Conservation (phyloP, 1,140 invertebrate species). For the Atopsyche davidsoni region DNA sequence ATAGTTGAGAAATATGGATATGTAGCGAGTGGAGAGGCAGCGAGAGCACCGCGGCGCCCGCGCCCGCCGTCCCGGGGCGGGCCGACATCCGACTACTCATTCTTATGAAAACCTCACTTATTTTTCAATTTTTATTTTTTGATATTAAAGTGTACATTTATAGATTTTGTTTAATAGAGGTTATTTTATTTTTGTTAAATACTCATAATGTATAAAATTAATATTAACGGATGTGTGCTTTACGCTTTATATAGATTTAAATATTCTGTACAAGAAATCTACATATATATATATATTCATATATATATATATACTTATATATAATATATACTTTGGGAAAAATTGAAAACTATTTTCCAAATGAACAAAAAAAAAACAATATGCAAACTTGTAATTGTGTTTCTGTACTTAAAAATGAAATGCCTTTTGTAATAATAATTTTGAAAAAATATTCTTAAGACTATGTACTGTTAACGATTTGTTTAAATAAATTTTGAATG, state of each 20-base stretch:
- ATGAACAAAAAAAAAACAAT: slow-evolving; percentile 10
- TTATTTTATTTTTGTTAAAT: slow-evolving; percentile 8
- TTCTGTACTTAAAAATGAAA: slow-evolving; percentile 14
- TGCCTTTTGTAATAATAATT: slow-evolving; percentile 17
- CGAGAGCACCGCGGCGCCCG: too few relatives aligned
- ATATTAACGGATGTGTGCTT: slow-evolving; percentile 9
- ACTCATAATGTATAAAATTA: neutral
- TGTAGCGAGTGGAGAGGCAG: too few relatives aligned
- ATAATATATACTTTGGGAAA: slow-evolving; percentile 7
- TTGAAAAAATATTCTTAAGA: slow-evolving; percentile 14
- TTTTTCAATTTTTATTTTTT: slow-evolving; percentile 6
- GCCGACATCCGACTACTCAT: too few relatives aligned
- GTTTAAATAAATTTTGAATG: slow-evolving; percentile 27
- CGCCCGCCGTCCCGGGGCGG: too few relatives aligned
- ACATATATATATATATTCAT: slow-evolving; percentile 7
- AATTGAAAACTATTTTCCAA: slow-evolving; percentile 1
- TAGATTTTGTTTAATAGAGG: slow-evolving; percentile 1
- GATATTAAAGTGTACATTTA: too few relatives aligned
- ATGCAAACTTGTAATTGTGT: slow-evolving; percentile 15
- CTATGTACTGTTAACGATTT: slow-evolving; percentile 20
- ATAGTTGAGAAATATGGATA: too few relatives aligned
- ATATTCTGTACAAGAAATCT: slow-evolving; percentile 2
- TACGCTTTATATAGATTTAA: slow-evolving; percentile 10
- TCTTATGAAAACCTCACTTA: slow-evolving; percentile 2
- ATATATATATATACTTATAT: slow-evolving; percentile 12